Conservation (phyloP, 2,797 vertebrate genomes). For the Lepilemur septentrionalis region DNA sequence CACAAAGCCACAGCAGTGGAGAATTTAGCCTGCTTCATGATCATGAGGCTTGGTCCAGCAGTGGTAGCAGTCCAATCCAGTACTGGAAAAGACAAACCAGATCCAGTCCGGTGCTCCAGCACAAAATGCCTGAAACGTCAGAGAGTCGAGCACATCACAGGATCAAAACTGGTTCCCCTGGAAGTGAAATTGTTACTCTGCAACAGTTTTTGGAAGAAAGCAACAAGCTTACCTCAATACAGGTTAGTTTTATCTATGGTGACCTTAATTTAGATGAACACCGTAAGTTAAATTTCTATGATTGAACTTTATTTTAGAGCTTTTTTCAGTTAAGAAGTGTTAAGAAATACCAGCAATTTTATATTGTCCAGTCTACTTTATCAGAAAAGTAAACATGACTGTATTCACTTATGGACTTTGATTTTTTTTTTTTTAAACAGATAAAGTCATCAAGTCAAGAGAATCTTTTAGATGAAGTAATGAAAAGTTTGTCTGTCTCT, state of each 20-base stretch:
- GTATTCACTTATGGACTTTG: neutral
- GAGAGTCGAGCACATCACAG: slow-evolving; percentile 83
- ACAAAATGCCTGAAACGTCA: slow-evolving; percentile 79
- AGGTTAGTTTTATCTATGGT: slow-evolving; percentile 79
- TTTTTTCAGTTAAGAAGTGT: neutral
- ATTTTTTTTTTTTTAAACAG: slow-evolving; percentile 73
- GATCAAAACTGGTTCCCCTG: slow-evolving; percentile 87
- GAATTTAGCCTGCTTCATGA: slow-evolving; percentile 95
- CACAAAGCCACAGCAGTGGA: slow-evolving; percentile 97
- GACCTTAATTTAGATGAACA: slow-evolving; percentile 34
- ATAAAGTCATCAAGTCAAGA: slow-evolving; percentile 93
- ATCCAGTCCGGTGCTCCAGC: slow-evolving; percentile 91
- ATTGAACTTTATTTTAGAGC: slow-evolving; percentile 6
- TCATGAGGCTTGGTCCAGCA: slow-evolving; percentile 94
- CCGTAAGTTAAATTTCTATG: slow-evolving; percentile 20
- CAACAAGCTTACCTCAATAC: slow-evolving; percentile 87
- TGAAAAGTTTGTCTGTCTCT: slow-evolving; percentile 89
- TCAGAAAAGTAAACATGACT: neutral
- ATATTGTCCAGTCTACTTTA: neutral
- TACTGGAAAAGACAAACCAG: slow-evolving; percentile 90
- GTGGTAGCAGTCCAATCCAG: slow-evolving; percentile 93
- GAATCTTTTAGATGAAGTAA: slow-evolving; percentile 93
- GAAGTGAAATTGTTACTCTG: slow-evolving; percentile 92
- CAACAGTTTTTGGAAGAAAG: slow-evolving; percentile 97
- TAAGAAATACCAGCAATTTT: slow-evolving; percentile 1